Evolutionary conservation across 2,888 invertebrate genomes (phyloP).

Genomic region (Conomelus anceps): DNA sequence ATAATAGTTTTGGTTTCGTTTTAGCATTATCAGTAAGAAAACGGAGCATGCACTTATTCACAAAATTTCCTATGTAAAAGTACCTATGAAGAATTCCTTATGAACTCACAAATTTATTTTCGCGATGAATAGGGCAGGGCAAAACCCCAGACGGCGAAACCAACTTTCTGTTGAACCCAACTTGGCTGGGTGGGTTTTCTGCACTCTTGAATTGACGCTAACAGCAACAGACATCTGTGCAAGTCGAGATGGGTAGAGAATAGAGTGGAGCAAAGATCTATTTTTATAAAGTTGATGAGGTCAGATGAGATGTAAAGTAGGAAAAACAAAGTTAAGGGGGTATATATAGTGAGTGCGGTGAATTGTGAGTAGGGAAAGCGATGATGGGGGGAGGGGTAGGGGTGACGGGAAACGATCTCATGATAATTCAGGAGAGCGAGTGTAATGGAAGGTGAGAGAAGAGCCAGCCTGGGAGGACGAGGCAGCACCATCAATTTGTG

Average conservation of each 20-base stretch:
- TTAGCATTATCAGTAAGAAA: too few relatives aligned
- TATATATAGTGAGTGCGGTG: background rate
- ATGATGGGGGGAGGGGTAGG: background rate
- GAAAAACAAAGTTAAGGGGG: background rate
- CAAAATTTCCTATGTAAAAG: background rate
- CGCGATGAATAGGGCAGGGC: background rate
- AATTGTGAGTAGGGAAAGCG: background rate
- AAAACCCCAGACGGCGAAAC: background rate
- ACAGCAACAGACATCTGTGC: background rate
- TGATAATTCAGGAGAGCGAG: background rate
- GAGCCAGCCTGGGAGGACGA: background rate
- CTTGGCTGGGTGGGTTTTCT: background rate
- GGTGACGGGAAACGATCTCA: background rate
- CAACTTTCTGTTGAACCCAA: background rate
- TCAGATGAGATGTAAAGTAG: background rate
- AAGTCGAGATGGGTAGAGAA: background rate
- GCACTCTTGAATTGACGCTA: background rate
- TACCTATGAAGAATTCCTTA: background rate
- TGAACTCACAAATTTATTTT: background rate
- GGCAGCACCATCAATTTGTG: slow-evolving; percentile 8
- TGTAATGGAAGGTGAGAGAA: background rate
- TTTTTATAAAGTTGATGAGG: background rate
- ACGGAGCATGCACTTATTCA: background rate
- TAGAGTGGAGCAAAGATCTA: background rate
- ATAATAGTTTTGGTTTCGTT: too few relatives aligned